Evolutionary conservation across 1,140 invertebrate genomes (phyloP).

Genomic region (Bicyclus anynana): DNA sequence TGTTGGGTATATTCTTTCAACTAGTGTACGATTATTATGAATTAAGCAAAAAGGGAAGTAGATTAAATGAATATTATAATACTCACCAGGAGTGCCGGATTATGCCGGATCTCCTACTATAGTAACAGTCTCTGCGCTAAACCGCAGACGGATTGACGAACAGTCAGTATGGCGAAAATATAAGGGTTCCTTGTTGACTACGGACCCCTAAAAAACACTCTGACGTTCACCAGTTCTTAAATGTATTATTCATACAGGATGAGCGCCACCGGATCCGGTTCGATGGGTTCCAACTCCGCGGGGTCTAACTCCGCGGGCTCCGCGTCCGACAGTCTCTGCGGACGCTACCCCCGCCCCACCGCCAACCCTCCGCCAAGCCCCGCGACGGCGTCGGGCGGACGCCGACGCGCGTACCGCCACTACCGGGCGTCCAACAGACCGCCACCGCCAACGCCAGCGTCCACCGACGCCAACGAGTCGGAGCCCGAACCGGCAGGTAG

Average conservation of each 20-base stretch:
- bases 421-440: conserved; percentile 89
- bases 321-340: conserved; percentile 50
- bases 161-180: too few relatives aligned
- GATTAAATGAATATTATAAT: too few relatives aligned
- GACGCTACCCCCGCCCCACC: conserved; percentile 87
- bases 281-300: neutral
- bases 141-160: too few relatives aligned
- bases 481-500: conserved; percentile 83
- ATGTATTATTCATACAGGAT: neutral
- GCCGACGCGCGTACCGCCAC: conserved; percentile 84
- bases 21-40: too few relatives aligned
- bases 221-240: too few relatives aligned
- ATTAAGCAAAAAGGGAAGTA: too few relatives aligned
- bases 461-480: conserved; percentile 94
- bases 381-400: conserved; percentile 80
- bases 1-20: too few relatives aligned
- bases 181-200: too few relatives aligned
- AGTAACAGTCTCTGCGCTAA: too few relatives aligned
- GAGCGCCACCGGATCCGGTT: conserved; percentile 21
- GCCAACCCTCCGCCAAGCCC: conserved; percentile 94
- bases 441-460: conserved; percentile 95
- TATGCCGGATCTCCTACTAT: too few relatives aligned
- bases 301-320: conserved; percentile 27
- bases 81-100: too few relatives aligned
- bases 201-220: too few relatives aligned